Conservation (phyloP, 2,113 vertebrate species). For the Cololabis saira region DNA sequence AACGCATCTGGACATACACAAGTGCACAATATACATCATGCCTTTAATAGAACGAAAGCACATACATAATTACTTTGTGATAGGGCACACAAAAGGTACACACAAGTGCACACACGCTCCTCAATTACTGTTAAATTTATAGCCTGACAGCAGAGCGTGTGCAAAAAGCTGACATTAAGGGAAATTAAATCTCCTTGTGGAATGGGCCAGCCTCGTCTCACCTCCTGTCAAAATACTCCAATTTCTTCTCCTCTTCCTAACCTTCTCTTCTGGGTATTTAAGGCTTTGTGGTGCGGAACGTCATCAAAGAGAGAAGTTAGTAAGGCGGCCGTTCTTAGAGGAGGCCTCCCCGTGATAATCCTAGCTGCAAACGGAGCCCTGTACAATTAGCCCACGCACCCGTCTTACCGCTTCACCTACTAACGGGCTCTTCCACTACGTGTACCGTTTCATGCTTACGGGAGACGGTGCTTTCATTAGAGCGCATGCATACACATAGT, state of each 20-base stretch:
- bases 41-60: conserved; percentile 29
- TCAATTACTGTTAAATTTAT: conserved; percentile 71
- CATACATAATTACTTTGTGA: conserved; percentile 40
- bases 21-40: conserved; percentile 11
- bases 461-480: conserved; percentile 39
- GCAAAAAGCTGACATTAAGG: conserved; percentile 69
- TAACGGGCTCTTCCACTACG: conserved; percentile 2
- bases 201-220: conserved; percentile 64
- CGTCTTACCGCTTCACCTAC: conserved; percentile 50
- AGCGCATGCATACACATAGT: neutral
- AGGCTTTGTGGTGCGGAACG: conserved; percentile 73
- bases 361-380: conserved; percentile 48
- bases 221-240: conserved; percentile 69
- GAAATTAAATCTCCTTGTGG: conserved; percentile 70
- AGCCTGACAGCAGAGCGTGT: conserved; percentile 56
- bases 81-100: conserved; percentile 37
- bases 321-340: conserved; percentile 47
- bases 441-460: conserved; percentile 30
- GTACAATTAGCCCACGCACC: conserved; percentile 52
- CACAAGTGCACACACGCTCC: conserved; percentile 32
- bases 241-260: conserved; percentile 66
- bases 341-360: conserved; percentile 68
- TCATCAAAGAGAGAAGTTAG: conserved; percentile 74
- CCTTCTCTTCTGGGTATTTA: conserved; percentile 77
- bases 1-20: neutral